Base-by-base conservation (phyloP, 2,888 invertebrate species). In the Tineola bisselliella region DNA sequence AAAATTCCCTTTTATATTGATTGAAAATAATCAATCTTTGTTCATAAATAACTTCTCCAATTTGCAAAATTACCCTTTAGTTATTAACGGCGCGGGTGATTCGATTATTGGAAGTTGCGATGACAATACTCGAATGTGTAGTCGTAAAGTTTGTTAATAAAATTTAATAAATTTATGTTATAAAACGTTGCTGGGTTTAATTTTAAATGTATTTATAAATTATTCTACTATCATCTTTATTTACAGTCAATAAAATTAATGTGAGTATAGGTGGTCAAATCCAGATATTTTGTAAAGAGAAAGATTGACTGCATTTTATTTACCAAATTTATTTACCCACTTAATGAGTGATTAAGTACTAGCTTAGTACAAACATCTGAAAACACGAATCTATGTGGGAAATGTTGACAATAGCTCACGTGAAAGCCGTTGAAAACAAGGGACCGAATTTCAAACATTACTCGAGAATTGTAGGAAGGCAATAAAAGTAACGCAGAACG, bases 401-500 rank as follows among this genome's bases (percentile, higher is more conserved):
- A 38, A 38, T n/a, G 38, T 38, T 38, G 10, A 38, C 38, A 38
- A n/a, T 38, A 38, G 6, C 38, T 38, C 38, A 38, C 38, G 38
- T 48, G 17, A 48, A 48, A 43, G 15, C 48, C 3, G 48, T 48
- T 48, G 48, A 17, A 48, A 54, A 54, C 54, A 54, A 54, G 25
- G 48, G 5, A 54, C 19, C 25, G 25, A 19, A 54, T 25, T 54
- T 25, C 19, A 25, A 54, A 54, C 38, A 48, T 8, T 48, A 12
- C 54, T 25, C 19, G 52, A 52, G 18, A 54, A 54, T 18, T 54
- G 54, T 54, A 17, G 54, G 25, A 25, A 54, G 54, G 25, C 54
- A 54, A 54, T 54, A 54, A 54, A 54, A 54, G 8, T 54, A 54
- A 54, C 19, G 59, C 62, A 65, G 63, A 62, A 63, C 63, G 63